Conservation (phyloP, 2,113 vertebrate species). For the Zeus faber region DNA sequence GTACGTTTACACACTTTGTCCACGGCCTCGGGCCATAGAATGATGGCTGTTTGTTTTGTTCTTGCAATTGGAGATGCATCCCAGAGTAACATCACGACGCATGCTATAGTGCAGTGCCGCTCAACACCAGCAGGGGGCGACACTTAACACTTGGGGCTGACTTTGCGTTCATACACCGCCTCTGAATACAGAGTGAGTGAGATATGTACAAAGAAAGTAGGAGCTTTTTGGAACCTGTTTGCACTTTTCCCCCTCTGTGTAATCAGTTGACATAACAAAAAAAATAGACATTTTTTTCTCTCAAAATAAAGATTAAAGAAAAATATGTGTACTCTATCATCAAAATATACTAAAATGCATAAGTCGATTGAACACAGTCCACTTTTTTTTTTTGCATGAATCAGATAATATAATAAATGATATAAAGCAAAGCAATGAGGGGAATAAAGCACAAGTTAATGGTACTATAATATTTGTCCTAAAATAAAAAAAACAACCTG, state of each 20-base stretch:
- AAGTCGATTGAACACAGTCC: slow-evolving; percentile 63
- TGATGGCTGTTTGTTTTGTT: slow-evolving; percentile 51
- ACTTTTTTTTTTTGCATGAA: slow-evolving; percentile 76
- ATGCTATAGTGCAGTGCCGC: slow-evolving; percentile 81
- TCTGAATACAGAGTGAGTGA: slow-evolving; percentile 38
- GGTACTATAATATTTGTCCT: slow-evolving; percentile 32
- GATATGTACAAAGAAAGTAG: slow-evolving; percentile 44
- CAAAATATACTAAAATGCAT: slow-evolving; percentile 70
- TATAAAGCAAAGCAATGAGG: slow-evolving; percentile 68
- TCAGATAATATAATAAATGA: slow-evolving; percentile 73
- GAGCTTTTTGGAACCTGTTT: slow-evolving; percentile 32
- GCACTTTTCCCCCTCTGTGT: slow-evolving; percentile 37
- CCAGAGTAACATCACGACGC: slow-evolving; percentile 31
- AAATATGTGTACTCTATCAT: slow-evolving; percentile 67
- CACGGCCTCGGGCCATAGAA: slow-evolving; percentile 53
- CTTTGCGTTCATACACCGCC: slow-evolving; percentile 38
- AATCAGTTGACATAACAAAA: slow-evolving; percentile 68
- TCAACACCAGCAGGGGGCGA: slow-evolving; percentile 72
- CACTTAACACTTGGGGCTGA: slow-evolving; percentile 56
- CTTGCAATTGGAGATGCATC: slow-evolving; percentile 20
- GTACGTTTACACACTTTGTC: slow-evolving; percentile 1
- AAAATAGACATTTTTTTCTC: slow-evolving; percentile 67
- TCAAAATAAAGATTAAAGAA: slow-evolving; percentile 72
- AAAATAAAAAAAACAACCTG: slow-evolving; percentile 45
- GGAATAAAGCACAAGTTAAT: slow-evolving; percentile 14